Evolutionary conservation across 2,113 vertebrate genomes (phyloP).

Genomic region (Tachuris rubrigastra): DNA sequence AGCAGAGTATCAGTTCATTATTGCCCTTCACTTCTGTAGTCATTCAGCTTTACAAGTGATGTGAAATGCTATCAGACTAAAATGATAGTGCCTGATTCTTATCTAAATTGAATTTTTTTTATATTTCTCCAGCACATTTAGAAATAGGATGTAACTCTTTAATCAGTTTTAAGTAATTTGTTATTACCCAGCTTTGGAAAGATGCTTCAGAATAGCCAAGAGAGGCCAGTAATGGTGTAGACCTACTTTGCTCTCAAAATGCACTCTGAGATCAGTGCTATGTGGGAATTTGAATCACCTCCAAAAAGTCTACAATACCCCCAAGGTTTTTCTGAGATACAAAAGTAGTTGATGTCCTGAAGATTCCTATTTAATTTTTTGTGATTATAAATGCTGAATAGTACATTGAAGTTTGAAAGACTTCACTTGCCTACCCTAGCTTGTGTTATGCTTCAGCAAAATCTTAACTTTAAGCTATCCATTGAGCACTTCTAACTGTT

Average conservation of each 20-base stretch:
- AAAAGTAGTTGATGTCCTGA: neutral
- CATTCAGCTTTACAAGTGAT: neutral
- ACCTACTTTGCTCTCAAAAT: neutral
- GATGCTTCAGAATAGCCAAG: neutral
- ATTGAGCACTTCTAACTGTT: neutral
- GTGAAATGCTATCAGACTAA: neutral
- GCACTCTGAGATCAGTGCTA: neutral
- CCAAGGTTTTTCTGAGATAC: neutral
- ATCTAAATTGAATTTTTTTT: constrained; percentile 24
- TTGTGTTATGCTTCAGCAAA: neutral
- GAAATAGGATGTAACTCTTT: constrained; percentile 10
- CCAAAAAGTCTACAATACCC: neutral
- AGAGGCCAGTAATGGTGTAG: neutral
- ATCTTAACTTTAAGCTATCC: neutral
- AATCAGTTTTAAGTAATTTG: constrained; percentile 1
- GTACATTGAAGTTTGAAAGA: neutral
- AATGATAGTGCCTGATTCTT: constrained; percentile 23
- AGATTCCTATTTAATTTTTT: constrained; percentile 3
- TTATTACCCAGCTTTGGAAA: neutral
- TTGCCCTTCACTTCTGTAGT: constrained; percentile 1
- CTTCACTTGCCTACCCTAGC: neutral
- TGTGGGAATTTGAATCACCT: neutral
- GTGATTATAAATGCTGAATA: neutral
- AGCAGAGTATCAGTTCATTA: constrained; percentile 10
- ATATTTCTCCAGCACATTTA: neutral